Evolutionary conservation across 2,888 invertebrate genomes (phyloP).

Genomic region (Mimumesa dahlbomi): DNA sequence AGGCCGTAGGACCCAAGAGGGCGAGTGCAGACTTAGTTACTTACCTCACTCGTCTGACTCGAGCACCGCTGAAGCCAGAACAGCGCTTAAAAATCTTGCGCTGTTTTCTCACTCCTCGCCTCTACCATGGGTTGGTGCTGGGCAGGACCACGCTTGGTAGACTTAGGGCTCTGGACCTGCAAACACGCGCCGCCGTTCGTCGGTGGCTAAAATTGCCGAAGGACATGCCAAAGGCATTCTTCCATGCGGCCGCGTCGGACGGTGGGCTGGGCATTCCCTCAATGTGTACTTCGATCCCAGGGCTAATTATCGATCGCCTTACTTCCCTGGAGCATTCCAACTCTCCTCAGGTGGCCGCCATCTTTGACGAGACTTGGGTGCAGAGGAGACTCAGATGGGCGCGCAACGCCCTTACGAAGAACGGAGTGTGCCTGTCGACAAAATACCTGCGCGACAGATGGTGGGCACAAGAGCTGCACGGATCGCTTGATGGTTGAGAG

Average conservation of each 20-base stretch:
- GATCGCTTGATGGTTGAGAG: not conserved
- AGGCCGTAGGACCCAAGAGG: conserved; percentile 3
- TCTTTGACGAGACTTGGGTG: not conserved
- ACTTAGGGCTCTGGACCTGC: not conserved
- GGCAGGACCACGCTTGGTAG: not conserved
- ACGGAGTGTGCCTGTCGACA: not conserved
- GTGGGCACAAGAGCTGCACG: not conserved
- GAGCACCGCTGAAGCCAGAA: conserved; percentile 3
- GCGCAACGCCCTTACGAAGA: not conserved
- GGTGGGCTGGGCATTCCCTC: not conserved
- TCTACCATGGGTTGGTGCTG: not conserved
- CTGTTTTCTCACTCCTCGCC: not conserved
- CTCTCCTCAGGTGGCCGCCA: not conserved
- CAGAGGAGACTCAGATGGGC: not conserved
- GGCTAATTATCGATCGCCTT: not conserved
- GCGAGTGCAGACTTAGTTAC: not conserved
- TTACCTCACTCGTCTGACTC: not conserved
- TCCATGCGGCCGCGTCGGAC: not conserved
- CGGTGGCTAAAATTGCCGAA: conserved; percentile 3
- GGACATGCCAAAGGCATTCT: not conserved
- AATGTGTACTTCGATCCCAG: not conserved
- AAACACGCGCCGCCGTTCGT: not conserved
- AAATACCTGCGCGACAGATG: not conserved
- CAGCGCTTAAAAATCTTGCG: conserved; percentile 6
- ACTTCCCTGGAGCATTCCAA: not conserved